phyloP scores from a whole-genome alignment of 2,113 vertebrate genomes.

The Trogon surrucura region DNA sequence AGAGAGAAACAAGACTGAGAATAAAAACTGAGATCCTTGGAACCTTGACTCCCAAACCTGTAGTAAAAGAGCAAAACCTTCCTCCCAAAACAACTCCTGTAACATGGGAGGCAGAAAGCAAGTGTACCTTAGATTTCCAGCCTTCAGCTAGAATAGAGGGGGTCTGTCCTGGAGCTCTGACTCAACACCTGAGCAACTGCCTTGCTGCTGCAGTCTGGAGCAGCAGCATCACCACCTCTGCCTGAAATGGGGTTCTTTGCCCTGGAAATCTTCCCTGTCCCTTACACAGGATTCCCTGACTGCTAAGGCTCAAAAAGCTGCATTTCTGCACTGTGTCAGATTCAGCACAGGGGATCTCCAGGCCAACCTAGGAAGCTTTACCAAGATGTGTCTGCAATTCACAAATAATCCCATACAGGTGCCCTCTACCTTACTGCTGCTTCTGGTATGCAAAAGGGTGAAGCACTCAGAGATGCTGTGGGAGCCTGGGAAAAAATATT shows the following conservation, averaged over 20 bases:
- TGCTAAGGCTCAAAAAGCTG: not conserved
- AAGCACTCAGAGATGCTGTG: not conserved
- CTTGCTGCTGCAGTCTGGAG: not conserved
- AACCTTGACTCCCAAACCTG: not conserved
- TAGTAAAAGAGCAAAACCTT: not conserved
- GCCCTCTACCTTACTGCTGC: not conserved
- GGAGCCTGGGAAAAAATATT: not conserved
- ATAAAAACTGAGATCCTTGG: not conserved
- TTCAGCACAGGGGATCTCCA: not conserved
- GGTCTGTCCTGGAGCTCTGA: not conserved
- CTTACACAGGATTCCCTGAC: not conserved
- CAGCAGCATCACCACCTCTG: not conserved
- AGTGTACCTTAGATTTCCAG: not conserved
- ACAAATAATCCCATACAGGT: not conserved
- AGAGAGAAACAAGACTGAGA: not conserved
- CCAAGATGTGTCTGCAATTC: not conserved
- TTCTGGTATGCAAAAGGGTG: not conserved
- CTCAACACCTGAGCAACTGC: too few relatives aligned
- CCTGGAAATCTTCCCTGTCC: not conserved
- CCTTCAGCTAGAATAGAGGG: not conserved
- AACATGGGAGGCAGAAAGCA: not conserved
- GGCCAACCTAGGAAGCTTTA: not conserved
- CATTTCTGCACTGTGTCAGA: not conserved
- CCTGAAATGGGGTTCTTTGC: fast-evolving
- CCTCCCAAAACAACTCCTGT: not conserved